A percentile compares a stretch with the other conserved stretches of the same genome.
Evolutionary conservation across 2,797 vertebrate species (phyloP).

Genomic region (Emys orbicularis): DNA sequence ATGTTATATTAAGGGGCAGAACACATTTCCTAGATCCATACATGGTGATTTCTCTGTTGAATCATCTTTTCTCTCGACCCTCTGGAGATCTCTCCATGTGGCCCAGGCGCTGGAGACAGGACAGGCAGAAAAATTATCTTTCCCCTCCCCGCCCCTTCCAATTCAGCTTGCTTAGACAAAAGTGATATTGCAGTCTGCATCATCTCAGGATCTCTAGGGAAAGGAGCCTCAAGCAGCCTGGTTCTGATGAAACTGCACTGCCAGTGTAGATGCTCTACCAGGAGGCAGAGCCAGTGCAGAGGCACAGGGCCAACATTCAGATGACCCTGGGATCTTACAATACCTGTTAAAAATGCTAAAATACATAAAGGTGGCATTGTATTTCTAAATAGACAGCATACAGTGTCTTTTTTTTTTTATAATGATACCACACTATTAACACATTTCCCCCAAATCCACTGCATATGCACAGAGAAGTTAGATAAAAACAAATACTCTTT

Average conservation of each 20-base stretch:
- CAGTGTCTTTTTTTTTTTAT: neutral
- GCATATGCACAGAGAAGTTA: neutral
- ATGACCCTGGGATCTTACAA: neutral
- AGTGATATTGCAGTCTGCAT: neutral
- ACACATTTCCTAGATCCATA: neutral
- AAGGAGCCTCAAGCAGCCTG: neutral
- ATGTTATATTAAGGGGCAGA: accelerated
- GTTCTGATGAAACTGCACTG: neutral
- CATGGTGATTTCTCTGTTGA: neutral
- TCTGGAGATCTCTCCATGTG: neutral
- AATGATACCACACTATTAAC: neutral
- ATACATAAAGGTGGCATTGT: neutral
- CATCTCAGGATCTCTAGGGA: neutral
- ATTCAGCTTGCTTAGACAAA: neutral
- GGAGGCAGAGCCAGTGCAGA: neutral
- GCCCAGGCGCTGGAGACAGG: neutral
- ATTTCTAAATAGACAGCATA: neutral
- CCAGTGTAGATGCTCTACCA: neutral
- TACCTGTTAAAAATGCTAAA: neutral
- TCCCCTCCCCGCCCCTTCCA: neutral
- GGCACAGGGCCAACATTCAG: neutral
- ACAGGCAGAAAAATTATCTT: neutral
- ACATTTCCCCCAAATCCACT: neutral
- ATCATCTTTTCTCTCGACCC: neutral
- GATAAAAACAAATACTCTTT: neutral